Base-by-base conservation (phyloP, 2,797 vertebrate species). In the Coluber constrictor region DNA sequence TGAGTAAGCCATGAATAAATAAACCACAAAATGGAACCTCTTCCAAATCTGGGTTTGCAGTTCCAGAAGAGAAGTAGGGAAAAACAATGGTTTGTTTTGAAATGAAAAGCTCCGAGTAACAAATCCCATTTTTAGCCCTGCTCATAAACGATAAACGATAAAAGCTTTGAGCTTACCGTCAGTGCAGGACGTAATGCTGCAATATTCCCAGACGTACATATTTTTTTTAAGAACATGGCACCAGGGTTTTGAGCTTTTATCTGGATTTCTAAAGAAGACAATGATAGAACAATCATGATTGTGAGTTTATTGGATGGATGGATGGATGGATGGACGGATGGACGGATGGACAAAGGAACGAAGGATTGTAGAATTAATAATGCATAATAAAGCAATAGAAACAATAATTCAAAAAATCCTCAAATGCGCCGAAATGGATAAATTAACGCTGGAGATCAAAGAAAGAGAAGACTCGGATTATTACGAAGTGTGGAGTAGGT, bases 151-250 rank as follows among this genome's bases (percentile, higher is more conserved):
- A n/a, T n/a, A n/a, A 57, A n/a, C 1, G 1, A 59, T 0, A 61
- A 32, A n/a, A 90, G 16, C 16, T 32, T 43, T 90, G 63, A 93
- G 93, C 87, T 92, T 97, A 99, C 99, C 98, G 96, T 96, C 93
- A 55, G 97, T 27, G 96, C 99, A 99, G 96, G 97, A 97, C 3
- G 98, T 97, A 5, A 98, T 91, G n/a, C 97, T 97, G 95, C 99
- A 99, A 91, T 97, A 97, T 89, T 99, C 98, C 96, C 98, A 98
- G 70, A 0, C 90, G 51, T 99, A 97, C 92, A 95, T 97, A 90
- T 98, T 97, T 23, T 97, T 97, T 97, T 97, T 98, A 93, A 98
- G 98, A 93, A 98, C 20, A 37, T 98, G 98, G 97, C 99, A 99
- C 99, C 99, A 99, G 51, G 99, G 98, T 94, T 93, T 97, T 29